phyloP scores from a whole-genome alignment of 2,797 vertebrate species.

The Serranus cabrilla region DNA sequence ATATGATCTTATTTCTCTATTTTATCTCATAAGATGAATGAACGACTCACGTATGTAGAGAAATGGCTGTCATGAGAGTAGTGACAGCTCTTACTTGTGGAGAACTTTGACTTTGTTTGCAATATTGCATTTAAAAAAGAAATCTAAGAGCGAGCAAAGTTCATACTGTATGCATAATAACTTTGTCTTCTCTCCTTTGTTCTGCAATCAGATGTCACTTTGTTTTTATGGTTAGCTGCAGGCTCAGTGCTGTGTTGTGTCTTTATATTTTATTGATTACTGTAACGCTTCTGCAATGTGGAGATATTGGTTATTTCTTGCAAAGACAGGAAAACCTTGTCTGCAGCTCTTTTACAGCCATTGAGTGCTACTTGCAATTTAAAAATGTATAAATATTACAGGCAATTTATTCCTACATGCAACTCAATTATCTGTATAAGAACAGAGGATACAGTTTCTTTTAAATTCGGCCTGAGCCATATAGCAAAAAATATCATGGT shows the following conservation, averaged over 20 bases:
- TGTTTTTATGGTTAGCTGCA: background rate
- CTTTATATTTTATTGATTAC: conserved; percentile 21
- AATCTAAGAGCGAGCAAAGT: conserved; percentile 3
- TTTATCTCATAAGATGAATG: background rate
- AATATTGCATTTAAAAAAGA: conserved; percentile 18
- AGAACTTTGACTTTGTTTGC: conserved; percentile 5
- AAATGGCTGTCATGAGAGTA: conserved; percentile 18
- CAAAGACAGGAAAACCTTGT: background rate
- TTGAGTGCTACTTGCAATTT: background rate
- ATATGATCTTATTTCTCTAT: background rate
- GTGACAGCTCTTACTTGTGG: background rate
- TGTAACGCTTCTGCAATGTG: conserved; percentile 2
- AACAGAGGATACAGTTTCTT: background rate
- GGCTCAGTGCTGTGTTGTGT: conserved; percentile 11
- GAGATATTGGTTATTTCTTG: background rate
- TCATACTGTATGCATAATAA: background rate
- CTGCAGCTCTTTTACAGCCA: background rate
- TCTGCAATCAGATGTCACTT: conserved; percentile 8
- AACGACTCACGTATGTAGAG: conserved; percentile 4
- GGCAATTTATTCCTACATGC: background rate
- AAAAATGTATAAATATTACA: background rate
- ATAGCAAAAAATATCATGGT: background rate
- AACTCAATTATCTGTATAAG: background rate
- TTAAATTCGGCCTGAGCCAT: background rate
- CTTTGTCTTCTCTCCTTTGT: conserved; percentile 1